Evolutionary conservation across 1,140 invertebrate species (phyloP), one percentile per base, ranked within the genome.

Genomic region (Drosophila carrolli): DNA sequence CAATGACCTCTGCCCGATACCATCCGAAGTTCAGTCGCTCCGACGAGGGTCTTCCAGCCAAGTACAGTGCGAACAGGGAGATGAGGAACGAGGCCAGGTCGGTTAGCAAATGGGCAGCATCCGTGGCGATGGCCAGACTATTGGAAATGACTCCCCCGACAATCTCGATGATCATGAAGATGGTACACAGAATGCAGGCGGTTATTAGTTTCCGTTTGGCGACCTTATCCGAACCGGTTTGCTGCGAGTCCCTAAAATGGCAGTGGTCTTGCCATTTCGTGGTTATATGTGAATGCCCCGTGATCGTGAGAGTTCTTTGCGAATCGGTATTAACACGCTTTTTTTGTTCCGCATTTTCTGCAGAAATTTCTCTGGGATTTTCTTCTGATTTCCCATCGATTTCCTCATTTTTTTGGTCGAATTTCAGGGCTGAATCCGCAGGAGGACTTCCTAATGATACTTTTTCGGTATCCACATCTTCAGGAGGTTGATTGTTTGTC

Each of bases 51-150:
- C 95, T 93, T 9, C 93, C 93, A 4, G 95, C 94, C 48, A 97
- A 91, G 78, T 95, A 95, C 40, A 97, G 93, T 1, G 96, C 96
- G 65, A 96, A 93, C 32, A 97, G 91, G 27, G 96, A 96, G 41
- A 97, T 95, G 6, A 96, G 93, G 92, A 97, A 97, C 32, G 96
- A 96, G n/a, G 95, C 95, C 70, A 97, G 95, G 92, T 97, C 97
- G 37, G 95, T 96, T 29, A 97, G 92, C 81, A 97, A 93, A 93
- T 97, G 96, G 5, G 96, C 96, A 11, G 96, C 96, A 92, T 97
- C 96, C 5, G 96, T 96, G 94, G 97, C 96, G 68, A 97, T 95
- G 5, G 97, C 96, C 61, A 97, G 92, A 92, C 96, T 97, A 66
- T 95, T 95, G 1, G 96, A 96, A 16, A 97, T 78, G 73, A 96